phyloP scores from a whole-genome alignment of 37 sponge, comb jelly and placozoan genomes.

The Bolinopsis microptera region DNA sequence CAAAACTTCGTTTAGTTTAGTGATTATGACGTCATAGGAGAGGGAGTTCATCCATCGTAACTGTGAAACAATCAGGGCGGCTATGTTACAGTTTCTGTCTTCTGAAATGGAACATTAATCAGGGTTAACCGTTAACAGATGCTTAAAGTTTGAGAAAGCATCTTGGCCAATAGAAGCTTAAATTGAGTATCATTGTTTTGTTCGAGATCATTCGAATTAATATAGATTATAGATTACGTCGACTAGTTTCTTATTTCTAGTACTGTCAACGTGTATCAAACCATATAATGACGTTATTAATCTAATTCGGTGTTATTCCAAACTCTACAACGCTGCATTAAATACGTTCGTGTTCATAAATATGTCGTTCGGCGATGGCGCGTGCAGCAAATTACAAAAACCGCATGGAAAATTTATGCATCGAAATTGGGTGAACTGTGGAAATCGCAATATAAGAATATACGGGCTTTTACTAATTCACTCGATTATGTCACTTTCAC shows the following conservation, averaged over 20 bases:
- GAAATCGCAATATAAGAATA: too few relatives aligned
- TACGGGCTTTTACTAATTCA: too few relatives aligned
- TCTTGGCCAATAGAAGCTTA: not conserved
- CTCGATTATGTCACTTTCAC: too few relatives aligned
- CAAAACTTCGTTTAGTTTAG: not conserved
- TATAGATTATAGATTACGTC: too few relatives aligned
- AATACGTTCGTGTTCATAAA: not conserved
- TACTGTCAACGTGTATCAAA: too few relatives aligned
- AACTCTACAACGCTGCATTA: not conserved
- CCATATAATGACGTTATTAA: too few relatives aligned
- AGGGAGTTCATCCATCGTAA: not conserved
- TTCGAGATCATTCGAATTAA: too few relatives aligned
- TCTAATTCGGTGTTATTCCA: too few relatives aligned
- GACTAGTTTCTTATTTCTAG: too few relatives aligned
- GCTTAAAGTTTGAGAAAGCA: not conserved
- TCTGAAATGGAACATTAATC: slow-evolving; percentile 8
- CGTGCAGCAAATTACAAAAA: not conserved
- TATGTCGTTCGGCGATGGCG: not conserved
- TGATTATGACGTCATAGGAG: slow-evolving; percentile 38
- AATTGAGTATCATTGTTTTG: too few relatives aligned
- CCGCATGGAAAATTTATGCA: not conserved
- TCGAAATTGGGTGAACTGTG: too few relatives aligned
- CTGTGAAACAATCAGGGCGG: slow-evolving; percentile 30
- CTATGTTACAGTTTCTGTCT: not conserved
- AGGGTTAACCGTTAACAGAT: not conserved